A percentile compares a stretch with the other conserved stretches of the same genome.
Evolutionary conservation across 2,888 invertebrate genomes (phyloP).

Genomic region (Mimachlamys varia): DNA sequence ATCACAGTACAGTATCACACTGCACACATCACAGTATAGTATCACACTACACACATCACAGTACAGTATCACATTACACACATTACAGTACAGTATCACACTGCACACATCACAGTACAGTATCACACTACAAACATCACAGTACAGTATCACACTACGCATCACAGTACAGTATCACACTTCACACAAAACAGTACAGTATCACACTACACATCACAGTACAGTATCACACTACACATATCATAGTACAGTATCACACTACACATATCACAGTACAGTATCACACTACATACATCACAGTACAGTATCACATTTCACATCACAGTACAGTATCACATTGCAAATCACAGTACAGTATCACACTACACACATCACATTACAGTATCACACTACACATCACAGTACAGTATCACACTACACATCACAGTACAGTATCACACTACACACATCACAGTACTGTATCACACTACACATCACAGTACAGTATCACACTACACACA

Average conservation of each 20-base stretch:
- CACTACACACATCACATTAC: too few relatives aligned
- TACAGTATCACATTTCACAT: neutral
- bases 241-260: neutral
- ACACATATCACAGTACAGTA: constrained; percentile 4
- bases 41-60: constrained; percentile 8
- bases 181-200: neutral
- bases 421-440: too few relatives aligned
- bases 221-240: neutral
- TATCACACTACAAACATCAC: neutral
- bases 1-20: neutral
- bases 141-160: neutral
- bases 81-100: neutral
- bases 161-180: constrained; percentile 11
- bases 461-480: neutral
- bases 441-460: too few relatives aligned
- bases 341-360: neutral
- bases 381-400: too few relatives aligned
- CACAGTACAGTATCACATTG: neutral
- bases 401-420: too few relatives aligned
- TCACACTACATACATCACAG: neutral
- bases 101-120: neutral
- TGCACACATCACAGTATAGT: neutral
- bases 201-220: neutral
- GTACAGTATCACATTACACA: neutral
- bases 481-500: too few relatives aligned